These are phyloP conservation scores for Allophyes oxyacanthae DNA, from an alignment of 2,888 invertebrate species.

Conservation along the genomic window DNA sequence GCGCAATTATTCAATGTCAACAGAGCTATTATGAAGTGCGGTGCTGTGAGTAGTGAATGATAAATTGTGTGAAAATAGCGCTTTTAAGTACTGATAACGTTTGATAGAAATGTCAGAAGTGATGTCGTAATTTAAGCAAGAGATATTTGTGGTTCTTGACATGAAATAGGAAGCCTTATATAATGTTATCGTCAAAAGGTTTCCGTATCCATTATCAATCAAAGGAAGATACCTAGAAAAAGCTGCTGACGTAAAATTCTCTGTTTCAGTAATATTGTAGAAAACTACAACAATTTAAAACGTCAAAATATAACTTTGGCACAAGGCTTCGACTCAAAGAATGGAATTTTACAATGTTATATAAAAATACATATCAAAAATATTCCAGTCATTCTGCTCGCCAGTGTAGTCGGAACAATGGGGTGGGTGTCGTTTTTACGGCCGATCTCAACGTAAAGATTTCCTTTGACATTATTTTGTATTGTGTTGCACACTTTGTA, in stretches of 20 bases:
- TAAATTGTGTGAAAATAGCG: conserved; percentile 40
- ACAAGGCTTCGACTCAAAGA: conserved; percentile 41
- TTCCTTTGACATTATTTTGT: conserved; percentile 63
- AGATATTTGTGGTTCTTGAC: too few relatives aligned
- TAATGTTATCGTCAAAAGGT: too few relatives aligned
- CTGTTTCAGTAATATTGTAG: conserved; percentile 17
- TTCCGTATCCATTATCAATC: too few relatives aligned
- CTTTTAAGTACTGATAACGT: conserved; percentile 23
- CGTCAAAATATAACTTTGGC: conserved; percentile 31
- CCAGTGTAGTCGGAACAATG: conserved; percentile 37
- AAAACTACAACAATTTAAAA: conserved; percentile 46
- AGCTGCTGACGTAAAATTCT: too few relatives aligned
- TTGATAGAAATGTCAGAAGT: conserved; percentile 15
- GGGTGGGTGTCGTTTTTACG: conserved; percentile 56
- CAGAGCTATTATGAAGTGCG: conserved; percentile 45
- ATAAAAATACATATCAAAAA: conserved; percentile 52
- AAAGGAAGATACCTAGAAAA: too few relatives aligned
- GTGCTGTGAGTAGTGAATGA: conserved; percentile 54
- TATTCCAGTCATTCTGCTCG: conserved; percentile 60
- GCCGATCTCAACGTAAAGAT: conserved; percentile 60
- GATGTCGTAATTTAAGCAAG: not conserved
- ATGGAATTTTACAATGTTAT: conserved; percentile 52
- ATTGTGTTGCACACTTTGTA: conserved; percentile 33
- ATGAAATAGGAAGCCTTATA: too few relatives aligned
- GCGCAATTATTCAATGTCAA: conserved; percentile 44